Conservation (phyloP, 2,888 invertebrate genomes). For the Parapristionchus giblindavisi region DNA sequence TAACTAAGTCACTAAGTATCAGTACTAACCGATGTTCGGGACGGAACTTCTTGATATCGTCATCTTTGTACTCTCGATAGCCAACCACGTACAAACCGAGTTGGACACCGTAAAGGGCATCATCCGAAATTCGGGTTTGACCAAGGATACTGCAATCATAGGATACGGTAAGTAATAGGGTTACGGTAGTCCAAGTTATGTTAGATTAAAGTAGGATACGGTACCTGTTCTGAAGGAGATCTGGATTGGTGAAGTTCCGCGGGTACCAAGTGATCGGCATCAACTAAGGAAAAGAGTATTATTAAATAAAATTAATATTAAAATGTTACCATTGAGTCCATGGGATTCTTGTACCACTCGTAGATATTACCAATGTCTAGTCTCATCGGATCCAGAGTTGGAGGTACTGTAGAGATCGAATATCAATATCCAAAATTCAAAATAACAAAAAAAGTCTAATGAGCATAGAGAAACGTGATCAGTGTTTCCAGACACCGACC, state of each 20-base stretch:
- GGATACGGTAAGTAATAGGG: background rate
- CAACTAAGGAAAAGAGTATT: conserved; percentile 43
- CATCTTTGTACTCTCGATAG: conserved; percentile 65
- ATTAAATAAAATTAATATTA: background rate
- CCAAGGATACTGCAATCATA: conserved; percentile 12
- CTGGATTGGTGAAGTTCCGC: conserved; percentile 68
- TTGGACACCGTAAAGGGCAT: conserved; percentile 65
- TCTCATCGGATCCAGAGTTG: conserved; percentile 69
- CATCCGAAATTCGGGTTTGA: conserved; percentile 60
- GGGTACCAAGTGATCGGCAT: conserved; percentile 69
- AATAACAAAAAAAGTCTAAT: too few relatives aligned
- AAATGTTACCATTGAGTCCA: conserved; percentile 52
- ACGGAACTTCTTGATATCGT: conserved; percentile 68
- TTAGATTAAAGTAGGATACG: background rate
- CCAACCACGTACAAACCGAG: conserved; percentile 68
- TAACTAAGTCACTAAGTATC: background rate
- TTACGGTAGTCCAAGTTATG: background rate
- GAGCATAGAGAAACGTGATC: too few relatives aligned
- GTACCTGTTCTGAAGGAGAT: conserved; percentile 42
- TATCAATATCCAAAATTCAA: background rate
- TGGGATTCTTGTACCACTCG: conserved; percentile 68
- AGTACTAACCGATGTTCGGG: conserved; percentile 64
- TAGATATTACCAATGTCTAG: conserved; percentile 67
- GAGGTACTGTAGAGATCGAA: conserved; percentile 59
- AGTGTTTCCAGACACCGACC: background rate